These are phyloP conservation scores for Standfussiana lucernea DNA, from an alignment of 2,888 invertebrate species.

Conservation along the genomic window DNA sequence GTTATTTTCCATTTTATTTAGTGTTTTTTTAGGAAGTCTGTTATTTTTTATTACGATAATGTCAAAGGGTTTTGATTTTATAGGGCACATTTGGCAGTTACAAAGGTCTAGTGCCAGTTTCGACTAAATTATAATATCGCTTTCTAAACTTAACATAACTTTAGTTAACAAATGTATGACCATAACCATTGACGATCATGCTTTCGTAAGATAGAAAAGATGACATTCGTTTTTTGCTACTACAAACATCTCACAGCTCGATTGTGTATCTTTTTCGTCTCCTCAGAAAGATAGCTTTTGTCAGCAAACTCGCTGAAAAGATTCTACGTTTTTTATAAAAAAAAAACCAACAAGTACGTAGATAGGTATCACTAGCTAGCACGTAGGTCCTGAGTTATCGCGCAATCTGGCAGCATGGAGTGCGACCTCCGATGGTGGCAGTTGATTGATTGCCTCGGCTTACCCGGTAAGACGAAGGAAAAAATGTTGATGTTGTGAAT, in stretches of 20 bases:
- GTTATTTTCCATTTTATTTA: too few relatives aligned
- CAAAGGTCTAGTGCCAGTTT: slow-evolving; percentile 1
- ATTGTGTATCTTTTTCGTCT: neutral
- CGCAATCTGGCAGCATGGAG: slow-evolving; percentile 57
- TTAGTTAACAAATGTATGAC: neutral
- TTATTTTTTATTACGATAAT: too few relatives aligned
- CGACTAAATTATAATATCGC: neutral
- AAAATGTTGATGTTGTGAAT: slow-evolving; percentile 53
- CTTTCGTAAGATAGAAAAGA: neutral
- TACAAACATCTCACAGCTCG: neutral
- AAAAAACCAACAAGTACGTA: slow-evolving; percentile 25
- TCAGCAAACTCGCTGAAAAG: neutral
- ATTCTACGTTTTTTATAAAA: slow-evolving; percentile 1
- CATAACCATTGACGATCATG: neutral
- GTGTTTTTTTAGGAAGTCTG: too few relatives aligned
- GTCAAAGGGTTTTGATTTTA: slow-evolving; percentile 26
- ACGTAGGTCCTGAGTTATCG: slow-evolving; percentile 62
- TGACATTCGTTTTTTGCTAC: neutral
- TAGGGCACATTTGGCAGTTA: neutral
- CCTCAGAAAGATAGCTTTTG: neutral
- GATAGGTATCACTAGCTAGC: slow-evolving; percentile 35
- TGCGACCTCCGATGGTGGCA: slow-evolving; percentile 50
- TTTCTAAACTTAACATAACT: neutral
- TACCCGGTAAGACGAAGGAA: slow-evolving; percentile 40
- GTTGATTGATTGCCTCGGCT: slow-evolving; percentile 59